Evolutionary conservation across 2,888 invertebrate genomes (phyloP), one percentile per base, ranked within the genome.

Genomic region (Drosophila histrio): DNA sequence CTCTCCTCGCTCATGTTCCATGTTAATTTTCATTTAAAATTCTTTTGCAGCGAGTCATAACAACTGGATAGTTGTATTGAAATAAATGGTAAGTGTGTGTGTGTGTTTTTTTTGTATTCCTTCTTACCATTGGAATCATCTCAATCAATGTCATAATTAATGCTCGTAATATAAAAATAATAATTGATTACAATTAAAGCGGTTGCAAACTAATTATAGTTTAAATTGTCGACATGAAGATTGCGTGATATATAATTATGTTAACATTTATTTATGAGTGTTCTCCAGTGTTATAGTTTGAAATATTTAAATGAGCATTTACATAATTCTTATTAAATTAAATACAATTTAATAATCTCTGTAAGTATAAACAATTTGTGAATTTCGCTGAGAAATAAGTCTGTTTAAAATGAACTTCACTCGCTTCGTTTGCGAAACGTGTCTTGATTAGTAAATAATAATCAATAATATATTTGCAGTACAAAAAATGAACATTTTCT

Each of bases 91-190:
- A 46, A 50, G 60, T 26, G 9, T 13, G 8, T n/a, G n/a, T n/a
- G n/a, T n/a, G n/a, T n/a, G n/a, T 57, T 71, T 52, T 32, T 3
- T 28, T 72, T 34, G 19, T 49, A 38, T 68, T 38, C 24, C 13
- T 39, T 22, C 34, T 26, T 30, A 28, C 32, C 13, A 11, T 34
- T 26, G 39, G 46, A 58, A 63, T 43, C 46, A 53, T 75, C 43
- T 49, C 65, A 49, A 73, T 76, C 49, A 70, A 59, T 57, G 56
- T 30, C 70, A 75, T 41, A 43, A 53, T 64, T 56, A 75, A 75
- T 72, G 39, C 57, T 54, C 15, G 3, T 7, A 7, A 7, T 3
- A 52, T 50, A 28, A 38, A 61, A 56, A 53, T 22, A 4, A 39
- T 53, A 74, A 72, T 74, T 68, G 36, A 50, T 53, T 62, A 22